Conservation (phyloP, 2,113 vertebrate species). For the Phyllopteryx taeniolatus region DNA sequence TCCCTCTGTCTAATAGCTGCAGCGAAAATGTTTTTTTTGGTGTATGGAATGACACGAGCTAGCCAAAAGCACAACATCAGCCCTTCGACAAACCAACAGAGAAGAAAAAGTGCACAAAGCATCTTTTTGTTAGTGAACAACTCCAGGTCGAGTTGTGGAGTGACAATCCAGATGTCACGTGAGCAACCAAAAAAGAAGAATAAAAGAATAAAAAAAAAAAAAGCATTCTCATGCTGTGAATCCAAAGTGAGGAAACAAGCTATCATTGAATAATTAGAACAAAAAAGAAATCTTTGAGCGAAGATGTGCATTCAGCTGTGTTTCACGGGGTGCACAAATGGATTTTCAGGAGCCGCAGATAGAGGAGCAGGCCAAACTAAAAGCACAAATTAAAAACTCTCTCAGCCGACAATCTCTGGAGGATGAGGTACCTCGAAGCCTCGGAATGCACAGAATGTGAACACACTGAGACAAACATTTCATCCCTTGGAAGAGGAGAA, state of each 20-base stretch:
- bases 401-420: constrained; percentile 39
- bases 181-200: constrained; percentile 48
- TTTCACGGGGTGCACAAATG: constrained; percentile 44
- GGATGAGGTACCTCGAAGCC: background rate
- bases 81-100: constrained; percentile 43
- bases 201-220: constrained; percentile 30
- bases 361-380: constrained; percentile 31
- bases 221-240: constrained; percentile 30
- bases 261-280: constrained; percentile 20
- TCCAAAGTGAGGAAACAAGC: constrained; percentile 11
- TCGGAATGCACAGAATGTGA: background rate
- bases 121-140: constrained; percentile 35
- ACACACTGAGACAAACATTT: constrained; percentile 29
- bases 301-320: constrained; percentile 62
- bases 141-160: constrained; percentile 27
- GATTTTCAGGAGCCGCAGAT: constrained; percentile 27
- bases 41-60: constrained; percentile 48
- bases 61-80: constrained; percentile 38
- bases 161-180: constrained; percentile 31
- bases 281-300: constrained; percentile 55
- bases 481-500: constrained; percentile 54
- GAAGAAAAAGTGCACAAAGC: constrained; percentile 51
- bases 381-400: constrained; percentile 28
- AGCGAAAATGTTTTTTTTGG: constrained; percentile 33
- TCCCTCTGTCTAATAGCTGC: constrained; percentile 29